Evolutionary conservation across 2,797 vertebrate species (phyloP).

Genomic region (Pseudochirops corinnae): DNA sequence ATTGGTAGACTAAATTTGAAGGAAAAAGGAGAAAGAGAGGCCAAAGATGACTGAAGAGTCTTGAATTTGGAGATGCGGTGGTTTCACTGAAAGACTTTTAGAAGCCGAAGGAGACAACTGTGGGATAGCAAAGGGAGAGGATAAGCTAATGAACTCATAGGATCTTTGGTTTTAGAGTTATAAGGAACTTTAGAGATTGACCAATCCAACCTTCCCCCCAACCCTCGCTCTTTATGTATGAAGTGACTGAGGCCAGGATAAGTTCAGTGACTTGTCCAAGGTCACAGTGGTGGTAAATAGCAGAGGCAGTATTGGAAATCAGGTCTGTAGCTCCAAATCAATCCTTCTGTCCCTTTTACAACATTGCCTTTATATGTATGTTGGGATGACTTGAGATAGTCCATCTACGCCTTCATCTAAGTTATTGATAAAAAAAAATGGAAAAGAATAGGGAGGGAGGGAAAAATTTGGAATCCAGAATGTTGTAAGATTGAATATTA

Average conservation of each 20-base stretch:
- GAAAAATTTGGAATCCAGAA: background rate
- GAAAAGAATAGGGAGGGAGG: no score
- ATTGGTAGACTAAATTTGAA: background rate
- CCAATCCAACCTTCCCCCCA: background rate
- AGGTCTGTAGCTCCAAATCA: background rate
- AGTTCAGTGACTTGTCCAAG: background rate
- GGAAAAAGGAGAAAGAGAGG: background rate
- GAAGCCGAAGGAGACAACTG: background rate
- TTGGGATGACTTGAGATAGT: background rate
- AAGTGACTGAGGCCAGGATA: background rate
- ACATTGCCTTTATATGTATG: background rate
- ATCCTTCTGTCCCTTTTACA: background rate
- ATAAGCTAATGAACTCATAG: background rate
- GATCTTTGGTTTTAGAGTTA: background rate
- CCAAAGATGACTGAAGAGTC: background rate
- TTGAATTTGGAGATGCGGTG: background rate
- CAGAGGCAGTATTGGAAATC: background rate
- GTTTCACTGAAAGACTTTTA: background rate
- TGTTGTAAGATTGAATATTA: background rate
- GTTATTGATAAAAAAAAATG: background rate
- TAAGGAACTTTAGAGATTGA: background rate
- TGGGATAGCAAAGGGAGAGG: background rate
- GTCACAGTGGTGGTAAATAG: background rate
- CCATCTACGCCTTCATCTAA: background rate
- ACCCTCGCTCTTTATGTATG: background rate